Evolutionary conservation across 2,113 vertebrate genomes (phyloP).

Genomic region (Grammomys surdaster): DNA sequence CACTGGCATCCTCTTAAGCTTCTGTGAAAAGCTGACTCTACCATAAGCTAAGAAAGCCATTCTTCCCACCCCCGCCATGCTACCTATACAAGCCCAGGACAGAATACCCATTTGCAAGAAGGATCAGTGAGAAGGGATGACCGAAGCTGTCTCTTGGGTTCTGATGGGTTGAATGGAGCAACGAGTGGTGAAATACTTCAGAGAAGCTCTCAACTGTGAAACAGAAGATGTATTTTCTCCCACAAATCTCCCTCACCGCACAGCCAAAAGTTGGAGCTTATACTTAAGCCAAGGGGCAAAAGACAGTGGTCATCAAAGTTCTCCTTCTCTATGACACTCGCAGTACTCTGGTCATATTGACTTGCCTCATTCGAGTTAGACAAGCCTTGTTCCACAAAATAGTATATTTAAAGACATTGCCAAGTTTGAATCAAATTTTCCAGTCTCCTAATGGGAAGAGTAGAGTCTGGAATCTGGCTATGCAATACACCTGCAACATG

Average conservation of each 20-base stretch:
- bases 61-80: background rate
- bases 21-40: background rate
- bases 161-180: background rate
- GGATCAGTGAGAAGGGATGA: background rate
- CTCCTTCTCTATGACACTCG: background rate
- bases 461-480: background rate
- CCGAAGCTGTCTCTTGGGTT: background rate
- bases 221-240: background rate
- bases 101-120: conserved; percentile 3
- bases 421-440: conserved; percentile 25
- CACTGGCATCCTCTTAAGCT: background rate
- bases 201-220: background rate
- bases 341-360: background rate
- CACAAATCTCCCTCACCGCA: conserved; percentile 15
- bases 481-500: background rate
- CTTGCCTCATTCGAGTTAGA: background rate
- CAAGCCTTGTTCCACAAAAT: background rate
- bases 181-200: background rate
- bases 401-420: conserved; percentile 19
- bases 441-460: conserved; percentile 57
- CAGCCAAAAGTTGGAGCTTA: conserved; percentile 30
- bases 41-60: background rate
- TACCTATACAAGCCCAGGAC: background rate
- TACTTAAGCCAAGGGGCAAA: background rate
- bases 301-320: background rate